Evolutionary conservation across 2,888 invertebrate genomes (phyloP).

Genomic region (Adelphocoris suturalis): DNA sequence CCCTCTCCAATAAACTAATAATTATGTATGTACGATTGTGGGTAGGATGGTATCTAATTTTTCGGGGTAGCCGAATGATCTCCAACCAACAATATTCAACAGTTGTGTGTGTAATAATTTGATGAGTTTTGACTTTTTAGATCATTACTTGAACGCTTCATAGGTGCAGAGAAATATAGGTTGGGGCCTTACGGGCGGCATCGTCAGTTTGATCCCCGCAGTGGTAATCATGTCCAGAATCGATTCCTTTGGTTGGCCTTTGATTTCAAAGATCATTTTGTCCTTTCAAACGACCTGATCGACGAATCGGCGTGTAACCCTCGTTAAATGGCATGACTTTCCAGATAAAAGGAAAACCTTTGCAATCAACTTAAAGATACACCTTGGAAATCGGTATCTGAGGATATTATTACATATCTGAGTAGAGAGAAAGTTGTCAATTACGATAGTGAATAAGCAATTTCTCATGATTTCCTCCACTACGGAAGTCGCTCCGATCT

Average conservation of each 20-base stretch:
- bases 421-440: not conserved
- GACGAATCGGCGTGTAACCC: not conserved
- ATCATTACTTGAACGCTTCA: too few species aligned
- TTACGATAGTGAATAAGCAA: not conserved
- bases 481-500: too few species aligned
- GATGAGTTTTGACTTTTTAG: too few species aligned
- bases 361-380: not conserved
- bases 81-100: too few species aligned
- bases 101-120: too few species aligned
- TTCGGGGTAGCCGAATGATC: too few species aligned
- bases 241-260: not conserved
- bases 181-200: not conserved
- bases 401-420: not conserved
- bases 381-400: not conserved
- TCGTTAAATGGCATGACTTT: constrained; percentile 22
- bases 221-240: not conserved
- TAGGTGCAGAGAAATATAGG: not conserved
- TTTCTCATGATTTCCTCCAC: not conserved
- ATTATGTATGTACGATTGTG: too few species aligned
- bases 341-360: not conserved
- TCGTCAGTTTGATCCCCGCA: not conserved
- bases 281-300: not conserved
- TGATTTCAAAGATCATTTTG: not conserved
- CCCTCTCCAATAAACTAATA: too few species aligned
- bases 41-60: too few species aligned